These are phyloP conservation scores for Phataginus tetradactyla DNA, from an alignment of 2,797 vertebrate species.

Conservation along the genomic window DNA sequence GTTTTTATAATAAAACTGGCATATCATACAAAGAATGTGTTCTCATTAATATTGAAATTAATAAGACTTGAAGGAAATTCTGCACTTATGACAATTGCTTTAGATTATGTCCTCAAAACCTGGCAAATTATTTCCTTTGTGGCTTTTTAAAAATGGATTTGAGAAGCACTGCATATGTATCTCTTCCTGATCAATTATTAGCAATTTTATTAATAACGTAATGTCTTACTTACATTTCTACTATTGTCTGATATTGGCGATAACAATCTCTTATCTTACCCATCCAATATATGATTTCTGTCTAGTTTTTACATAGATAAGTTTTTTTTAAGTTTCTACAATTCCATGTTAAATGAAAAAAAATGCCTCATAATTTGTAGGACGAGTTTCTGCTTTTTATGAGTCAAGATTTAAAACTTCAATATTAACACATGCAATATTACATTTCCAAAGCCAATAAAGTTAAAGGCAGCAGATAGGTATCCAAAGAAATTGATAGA, in stretches of 20 bases:
- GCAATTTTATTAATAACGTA: neutral
- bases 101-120: neutral
- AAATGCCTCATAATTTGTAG: neutral
- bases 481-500: neutral
- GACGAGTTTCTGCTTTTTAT: neutral
- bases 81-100: neutral
- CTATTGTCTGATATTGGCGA: neutral
- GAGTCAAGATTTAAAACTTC: neutral
- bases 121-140: neutral
- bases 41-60: conserved; percentile 20
- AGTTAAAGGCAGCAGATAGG: neutral
- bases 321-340: neutral
- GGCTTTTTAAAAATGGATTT: conserved; percentile 9
- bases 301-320: neutral
- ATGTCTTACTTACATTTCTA: neutral
- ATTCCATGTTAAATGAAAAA: neutral
- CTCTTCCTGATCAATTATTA: neutral
- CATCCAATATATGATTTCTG: neutral
- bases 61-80: conserved; percentile 4
- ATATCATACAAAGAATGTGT: neutral
- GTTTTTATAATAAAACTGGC: neutral
- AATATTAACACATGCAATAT: neutral
- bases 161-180: neutral
- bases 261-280: neutral
- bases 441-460: neutral